Percentiles rank a stretch among this genome's conserved stretches.
These are phyloP conservation scores for Pitangus sulphuratus DNA, from an alignment of 2,797 vertebrate species.

Conservation along the genomic window DNA sequence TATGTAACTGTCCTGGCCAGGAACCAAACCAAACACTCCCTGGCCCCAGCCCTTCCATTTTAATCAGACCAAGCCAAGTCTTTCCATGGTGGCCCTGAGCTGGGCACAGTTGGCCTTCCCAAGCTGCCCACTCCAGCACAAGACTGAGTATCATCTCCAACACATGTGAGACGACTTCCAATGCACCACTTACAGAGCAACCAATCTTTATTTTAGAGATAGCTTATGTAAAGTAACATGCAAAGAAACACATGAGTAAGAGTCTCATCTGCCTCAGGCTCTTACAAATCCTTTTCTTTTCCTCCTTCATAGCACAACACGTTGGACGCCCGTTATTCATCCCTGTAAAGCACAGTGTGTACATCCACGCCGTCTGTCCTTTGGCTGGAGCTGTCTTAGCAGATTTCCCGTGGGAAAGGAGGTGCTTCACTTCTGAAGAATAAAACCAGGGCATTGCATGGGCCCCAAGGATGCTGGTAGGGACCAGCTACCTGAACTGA, in stretches of 20 bases:
- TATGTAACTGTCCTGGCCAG: background rate
- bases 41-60: background rate
- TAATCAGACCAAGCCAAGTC: background rate
- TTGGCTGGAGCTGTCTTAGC: background rate
- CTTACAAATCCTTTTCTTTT: slow-evolving; percentile 17
- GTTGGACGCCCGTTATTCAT: background rate
- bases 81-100: background rate
- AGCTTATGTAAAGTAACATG: slow-evolving; percentile 50
- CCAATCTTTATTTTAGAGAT: slow-evolving; percentile 42
- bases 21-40: background rate
- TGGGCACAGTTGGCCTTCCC: background rate
- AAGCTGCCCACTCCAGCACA: background rate
- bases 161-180: background rate
- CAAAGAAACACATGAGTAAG: slow-evolving; percentile 46
- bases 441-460: background rate
- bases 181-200: background rate
- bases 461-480: background rate
- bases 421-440: background rate
- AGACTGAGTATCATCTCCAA: background rate
- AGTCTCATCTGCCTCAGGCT: slow-evolving; percentile 20
- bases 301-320: background rate
- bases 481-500: background rate
- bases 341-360: background rate
- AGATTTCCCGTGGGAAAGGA: slow-evolving; percentile 39
- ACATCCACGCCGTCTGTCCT: background rate